Evolutionary conservation across 2,888 invertebrate genomes (phyloP), one percentile per base, ranked within the genome.

Genomic region (Sabatieria punctata): DNA sequence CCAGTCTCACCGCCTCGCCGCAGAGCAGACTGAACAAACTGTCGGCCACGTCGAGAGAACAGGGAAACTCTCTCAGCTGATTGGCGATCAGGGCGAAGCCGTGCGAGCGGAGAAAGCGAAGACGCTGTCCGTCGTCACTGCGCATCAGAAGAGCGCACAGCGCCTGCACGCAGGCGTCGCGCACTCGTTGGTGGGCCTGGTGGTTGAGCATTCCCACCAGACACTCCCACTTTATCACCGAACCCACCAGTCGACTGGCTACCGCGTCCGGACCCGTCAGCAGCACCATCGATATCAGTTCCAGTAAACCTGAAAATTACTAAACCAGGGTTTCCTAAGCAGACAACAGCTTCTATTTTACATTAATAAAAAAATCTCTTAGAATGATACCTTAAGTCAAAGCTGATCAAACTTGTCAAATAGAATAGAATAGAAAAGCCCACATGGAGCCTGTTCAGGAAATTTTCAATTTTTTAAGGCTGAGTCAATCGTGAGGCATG

Each of bases 71-170:
- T 8, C 26, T 15, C 37, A 63, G 44, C 47, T 64, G 60, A 6
- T 56, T 56, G 11, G 60, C 56, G 22, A 63, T 49, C 38, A 63
- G 50, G 2, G 53, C 44, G 45, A 61, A 62, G 21, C 38, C 11
- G 39, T 54, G 48, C 39, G 51, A 42, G 18, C 50, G 49, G 38
- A 55, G 48, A 40, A 60, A 59, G 21, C 23, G 21, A n/a, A 43
- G 27, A 15, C 39, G 39, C 4, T 23, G 21, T 6, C 8, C 21
- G 22, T 38, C 37, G 19, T 41, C 39, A 15, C 39, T 30, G 13
- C 50, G 48, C 43, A 43, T 13, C 44, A 48, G 36, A 23, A 44
- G 24, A n/a, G 40, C 27, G 43, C 48, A 41, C 41, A 48, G 35
- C 24, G 40, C 25, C 15, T 38, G 23, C 13, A 43, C 27, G 24